Evolutionary conservation across 53 echinoderm and acorn worm genomes (phyloP), one percentile per base, ranked within the genome.

Genomic region (Henricia sp.): DNA sequence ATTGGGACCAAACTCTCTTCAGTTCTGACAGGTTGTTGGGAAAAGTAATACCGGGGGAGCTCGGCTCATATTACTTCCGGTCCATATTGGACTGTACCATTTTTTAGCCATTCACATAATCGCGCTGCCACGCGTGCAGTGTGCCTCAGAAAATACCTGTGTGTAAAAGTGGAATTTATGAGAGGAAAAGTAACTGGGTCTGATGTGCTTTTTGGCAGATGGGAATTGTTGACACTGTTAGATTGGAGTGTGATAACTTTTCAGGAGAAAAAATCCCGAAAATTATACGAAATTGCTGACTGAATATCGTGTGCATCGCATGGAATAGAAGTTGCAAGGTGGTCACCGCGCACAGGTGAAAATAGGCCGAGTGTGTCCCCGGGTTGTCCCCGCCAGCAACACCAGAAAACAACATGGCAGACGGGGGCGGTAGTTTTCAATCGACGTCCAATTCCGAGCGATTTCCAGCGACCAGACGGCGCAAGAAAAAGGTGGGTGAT

Each of bases 351-450:
- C 32, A n/a, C n/a, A n/a, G n/a, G 50, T 12, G 12, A 29, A 36
- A 57, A 16, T 38, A 6, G 50, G 26, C 35, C 25, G 34, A 56
- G 74, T 56, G 54, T 38, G 55, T 74, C 35, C 77, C 77, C 77
- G 37, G 43, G 35, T 3, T 36, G 54, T 53, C 37, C 1, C 20
- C 35, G 26, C 12, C 9, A 13, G 24, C 28, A 35, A 38, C 26
- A 25, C 42, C 56, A 77, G 60, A 24, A 77, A 77, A 41, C 58
- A 77, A 59, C 35, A 75, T 77, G 77, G 77, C 77, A 39, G 77
- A 77, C 59, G 77, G 77, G 1, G 77, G 77, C 77, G 77, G 77
- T 19, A 77, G 77, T 42, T 77, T 77, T 59, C 77, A 77, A 59
- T 77, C 77, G 17, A 40, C 77, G 0, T 77, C 77, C 14, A 26